Base-by-base conservation (phyloP, 2,888 invertebrate species). In the Abrostola triplasia region DNA sequence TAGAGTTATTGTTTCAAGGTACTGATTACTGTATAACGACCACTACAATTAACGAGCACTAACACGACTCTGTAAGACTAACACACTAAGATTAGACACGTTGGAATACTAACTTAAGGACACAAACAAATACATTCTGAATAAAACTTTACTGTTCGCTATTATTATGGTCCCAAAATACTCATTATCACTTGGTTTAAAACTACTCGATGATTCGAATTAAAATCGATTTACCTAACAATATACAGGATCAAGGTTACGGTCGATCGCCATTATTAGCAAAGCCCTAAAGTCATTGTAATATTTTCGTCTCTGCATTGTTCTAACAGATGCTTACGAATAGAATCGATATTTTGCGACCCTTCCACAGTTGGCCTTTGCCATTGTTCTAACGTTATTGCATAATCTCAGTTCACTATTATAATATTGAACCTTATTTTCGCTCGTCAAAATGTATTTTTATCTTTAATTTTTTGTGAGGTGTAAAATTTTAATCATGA, bases 311-410 rank as follows among this genome's bases (percentile, higher is more conserved):
- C 36, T 9, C 10, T 36, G 6, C 47, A 41, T 44, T 62, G 41
- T 37, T 48, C 8, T 49, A 53, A 11, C 12, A 37, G 40, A 48
- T 12, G 12, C 24, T 6, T 41, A 44, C 48, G 40, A 47, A 47
- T 37, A 10, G 8, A 59, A 64, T 67, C 58, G 35, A 58, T 66
- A 66, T 50, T 58, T 63, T 12, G 24, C 53, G 42, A 44, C 53
- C 40, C 40, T 58, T 36, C 40, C 13, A 41, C 36, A 9, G 13
- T 41, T 49, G 52, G 53, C 52, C 40, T 56, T 52, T 36, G 11
- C 51, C 48, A 61, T 57, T 65, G 53, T 65, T 53, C 48, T 63
- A 41, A 48, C 41, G 13, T 59, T 57, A 54, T 49, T 59, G 6
- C 40, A 53, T 44, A 40, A 11, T 7, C 11, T 0, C 24, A 35